Percentiles rank a stretch among this genome's conserved stretches.
Conservation (phyloP, 2,888 invertebrate genomes). For the Euplexia lucipara region DNA sequence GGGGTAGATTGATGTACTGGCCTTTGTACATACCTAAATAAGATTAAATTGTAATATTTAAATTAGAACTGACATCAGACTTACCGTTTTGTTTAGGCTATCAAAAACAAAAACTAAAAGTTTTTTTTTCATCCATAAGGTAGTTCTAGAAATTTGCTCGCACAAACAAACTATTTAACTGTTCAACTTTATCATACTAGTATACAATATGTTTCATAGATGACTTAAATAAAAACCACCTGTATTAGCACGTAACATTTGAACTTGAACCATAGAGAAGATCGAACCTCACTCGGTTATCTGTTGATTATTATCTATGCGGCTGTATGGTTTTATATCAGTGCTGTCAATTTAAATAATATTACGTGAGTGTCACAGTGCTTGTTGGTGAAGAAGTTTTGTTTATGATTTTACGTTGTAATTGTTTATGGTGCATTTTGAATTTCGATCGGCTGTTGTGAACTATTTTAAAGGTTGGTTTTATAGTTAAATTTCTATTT, state of each 20-base stretch:
- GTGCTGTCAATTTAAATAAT: neutral
- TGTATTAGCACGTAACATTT: constrained; percentile 7
- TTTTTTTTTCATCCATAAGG: too few relatives aligned
- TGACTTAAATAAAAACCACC: neutral
- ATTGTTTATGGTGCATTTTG: neutral
- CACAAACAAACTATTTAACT: too few relatives aligned
- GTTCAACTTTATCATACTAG: too few relatives aligned
- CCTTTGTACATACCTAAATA: too few relatives aligned
- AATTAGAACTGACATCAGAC: too few relatives aligned
- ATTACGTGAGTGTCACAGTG: neutral
- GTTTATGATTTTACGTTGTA: neutral
- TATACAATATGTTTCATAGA: too few relatives aligned
- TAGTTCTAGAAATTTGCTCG: too few relatives aligned
- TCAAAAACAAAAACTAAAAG: too few relatives aligned
- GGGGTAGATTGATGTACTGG: too few relatives aligned
- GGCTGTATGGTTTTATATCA: constrained; percentile 4
- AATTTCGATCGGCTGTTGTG: neutral
- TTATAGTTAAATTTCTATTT: neutral
- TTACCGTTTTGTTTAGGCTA: too few relatives aligned
- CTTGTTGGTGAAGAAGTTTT: neutral
- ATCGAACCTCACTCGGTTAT: too few relatives aligned
- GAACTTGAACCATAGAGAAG: constrained; percentile 26
- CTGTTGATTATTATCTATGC: constrained; percentile 22
- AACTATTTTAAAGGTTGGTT: constrained; percentile 2
- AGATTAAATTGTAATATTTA: too few relatives aligned